These are phyloP conservation scores for Ladona fulva DNA, from an alignment of 1,140 invertebrate species.

Conservation along the genomic window DNA sequence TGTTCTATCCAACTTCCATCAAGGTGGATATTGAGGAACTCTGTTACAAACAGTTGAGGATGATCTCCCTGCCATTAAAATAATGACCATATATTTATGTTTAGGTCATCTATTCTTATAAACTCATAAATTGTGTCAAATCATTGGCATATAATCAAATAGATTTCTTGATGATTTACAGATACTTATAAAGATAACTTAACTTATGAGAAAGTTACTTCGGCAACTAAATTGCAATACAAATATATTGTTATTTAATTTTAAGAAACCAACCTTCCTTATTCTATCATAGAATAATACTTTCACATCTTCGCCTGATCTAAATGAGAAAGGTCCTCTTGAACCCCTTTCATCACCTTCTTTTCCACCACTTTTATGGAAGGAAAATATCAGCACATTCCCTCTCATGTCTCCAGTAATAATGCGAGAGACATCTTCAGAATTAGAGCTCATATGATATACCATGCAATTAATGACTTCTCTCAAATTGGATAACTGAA, in stretches of 20 bases:
- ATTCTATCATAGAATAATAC: not conserved
- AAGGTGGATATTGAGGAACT: conserved; percentile 45
- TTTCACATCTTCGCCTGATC: not conserved
- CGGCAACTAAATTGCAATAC: no score
- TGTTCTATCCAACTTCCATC: conserved; percentile 47
- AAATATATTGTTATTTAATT: no score
- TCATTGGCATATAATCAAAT: no score
- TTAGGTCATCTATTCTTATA: no score
- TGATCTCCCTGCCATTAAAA: not conserved
- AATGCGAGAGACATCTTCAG: conserved; percentile 46
- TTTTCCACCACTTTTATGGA: conserved; percentile 26
- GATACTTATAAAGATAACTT: no score
- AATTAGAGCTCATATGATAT: conserved; percentile 49
- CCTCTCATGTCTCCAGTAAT: conserved; percentile 57
- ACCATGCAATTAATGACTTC: conserved; percentile 40
- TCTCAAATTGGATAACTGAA: conserved; percentile 19
- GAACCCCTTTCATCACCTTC: not conserved
- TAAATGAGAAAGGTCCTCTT: not conserved
- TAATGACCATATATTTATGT: no score
- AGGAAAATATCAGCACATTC: conserved; percentile 49
- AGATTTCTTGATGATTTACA: no score
- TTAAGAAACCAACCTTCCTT: not conserved
- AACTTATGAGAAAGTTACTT: no score
- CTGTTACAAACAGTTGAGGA: conserved; percentile 29
- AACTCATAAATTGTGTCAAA: no score